These are phyloP conservation scores for Ormyrus rosae DNA, from an alignment of 2,888 invertebrate genomes.

Conservation along the genomic window DNA sequence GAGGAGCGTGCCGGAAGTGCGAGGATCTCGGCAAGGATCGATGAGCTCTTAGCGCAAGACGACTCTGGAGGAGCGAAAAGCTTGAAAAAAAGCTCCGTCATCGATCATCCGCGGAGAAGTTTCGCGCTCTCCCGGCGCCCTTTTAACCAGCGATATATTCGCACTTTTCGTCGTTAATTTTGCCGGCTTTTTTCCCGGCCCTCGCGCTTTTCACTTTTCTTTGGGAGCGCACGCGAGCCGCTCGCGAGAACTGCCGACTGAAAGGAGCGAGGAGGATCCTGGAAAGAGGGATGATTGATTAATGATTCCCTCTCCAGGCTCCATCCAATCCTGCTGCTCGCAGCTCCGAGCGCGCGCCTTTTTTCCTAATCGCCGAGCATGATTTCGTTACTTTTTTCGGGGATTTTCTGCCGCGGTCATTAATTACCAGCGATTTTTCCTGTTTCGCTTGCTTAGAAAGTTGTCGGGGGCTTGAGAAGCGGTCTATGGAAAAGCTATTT, in stretches of 20 bases:
- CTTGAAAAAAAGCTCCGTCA: constrained; percentile 26
- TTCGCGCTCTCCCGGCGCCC: neutral
- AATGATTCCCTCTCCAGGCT: constrained; percentile 36
- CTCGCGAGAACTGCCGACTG: neutral
- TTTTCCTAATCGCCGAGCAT: constrained; percentile 36
- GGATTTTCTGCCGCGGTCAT: constrained; percentile 26
- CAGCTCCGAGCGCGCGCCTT: neutral
- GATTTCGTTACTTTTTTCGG: constrained; percentile 43
- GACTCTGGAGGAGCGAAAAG: neutral
- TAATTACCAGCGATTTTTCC: constrained; percentile 37
- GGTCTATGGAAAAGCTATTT: constrained; percentile 21
- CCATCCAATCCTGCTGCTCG: neutral
- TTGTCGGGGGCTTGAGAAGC: neutral
- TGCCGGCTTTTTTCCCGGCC: neutral
- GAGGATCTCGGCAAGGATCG: constrained; percentile 35
- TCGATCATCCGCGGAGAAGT: constrained; percentile 43
- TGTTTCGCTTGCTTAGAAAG: constrained; percentile 28
- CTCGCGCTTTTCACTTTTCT: constrained; percentile 15
- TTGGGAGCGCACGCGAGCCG: neutral
- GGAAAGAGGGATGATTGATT: constrained; percentile 40
- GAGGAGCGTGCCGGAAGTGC: constrained; percentile 44
- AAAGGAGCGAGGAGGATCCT: neutral
- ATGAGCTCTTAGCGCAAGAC: constrained; percentile 37
- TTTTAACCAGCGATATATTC: constrained; percentile 27
- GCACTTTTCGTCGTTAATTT: constrained; percentile 47